phyloP scores from a whole-genome alignment of 2,113 vertebrate species.

The Ammospiza caudacuta region DNA sequence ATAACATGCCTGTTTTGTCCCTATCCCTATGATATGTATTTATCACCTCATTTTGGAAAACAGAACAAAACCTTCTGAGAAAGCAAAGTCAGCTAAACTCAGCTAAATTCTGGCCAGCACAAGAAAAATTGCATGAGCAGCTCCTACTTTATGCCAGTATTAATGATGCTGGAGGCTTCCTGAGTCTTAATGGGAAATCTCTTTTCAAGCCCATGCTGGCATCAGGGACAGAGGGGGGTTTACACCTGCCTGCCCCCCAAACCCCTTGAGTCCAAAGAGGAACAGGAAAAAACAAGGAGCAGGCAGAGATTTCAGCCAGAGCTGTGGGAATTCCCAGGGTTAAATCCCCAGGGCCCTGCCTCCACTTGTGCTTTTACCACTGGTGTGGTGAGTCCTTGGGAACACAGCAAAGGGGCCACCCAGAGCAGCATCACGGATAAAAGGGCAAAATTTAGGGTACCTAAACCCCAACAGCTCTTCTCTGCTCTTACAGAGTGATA shows the following conservation, averaged over 20 bases:
- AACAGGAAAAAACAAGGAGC: background rate
- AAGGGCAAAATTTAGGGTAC: background rate
- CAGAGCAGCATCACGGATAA: background rate
- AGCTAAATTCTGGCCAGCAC: background rate
- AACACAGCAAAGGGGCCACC: background rate
- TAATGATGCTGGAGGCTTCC: background rate
- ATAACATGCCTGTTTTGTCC: background rate
- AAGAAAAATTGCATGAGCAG: background rate
- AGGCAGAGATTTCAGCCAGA: background rate
- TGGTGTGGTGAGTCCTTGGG: background rate
- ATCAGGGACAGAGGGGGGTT: background rate
- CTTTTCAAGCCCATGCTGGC: background rate
- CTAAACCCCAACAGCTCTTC: background rate
- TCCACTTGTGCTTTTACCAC: background rate
- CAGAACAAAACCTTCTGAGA: background rate
- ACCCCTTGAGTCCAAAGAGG: rapidly evolving
- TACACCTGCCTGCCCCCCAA: background rate
- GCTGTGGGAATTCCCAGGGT: background rate
- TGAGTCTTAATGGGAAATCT: background rate
- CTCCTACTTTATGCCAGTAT: background rate
- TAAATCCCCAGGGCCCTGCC: background rate
- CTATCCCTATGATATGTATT: background rate
- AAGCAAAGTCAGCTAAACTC: background rate
- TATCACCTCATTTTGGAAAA: background rate
- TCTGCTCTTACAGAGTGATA: rapidly evolving